phyloP scores from a whole-genome alignment of 2,888 invertebrate genomes.

The Drosophila phalerata region DNA sequence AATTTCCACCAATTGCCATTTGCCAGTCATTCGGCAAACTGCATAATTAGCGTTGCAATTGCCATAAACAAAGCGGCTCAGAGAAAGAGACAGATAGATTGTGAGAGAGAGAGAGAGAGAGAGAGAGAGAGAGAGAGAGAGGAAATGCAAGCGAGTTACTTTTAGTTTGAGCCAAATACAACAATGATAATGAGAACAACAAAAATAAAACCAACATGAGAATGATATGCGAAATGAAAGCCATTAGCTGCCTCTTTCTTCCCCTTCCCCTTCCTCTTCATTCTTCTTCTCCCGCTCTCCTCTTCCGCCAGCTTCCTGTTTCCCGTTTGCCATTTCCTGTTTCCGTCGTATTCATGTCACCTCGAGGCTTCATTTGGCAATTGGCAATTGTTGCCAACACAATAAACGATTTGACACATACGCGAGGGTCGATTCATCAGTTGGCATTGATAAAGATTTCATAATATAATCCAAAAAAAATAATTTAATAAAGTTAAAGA shows the following conservation, averaged over 20 bases:
- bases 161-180: conserved; percentile 20
- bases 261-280: neutral
- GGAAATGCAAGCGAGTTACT: conserved; percentile 46
- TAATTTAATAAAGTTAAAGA: too few relatives aligned
- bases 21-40: conserved; percentile 46
- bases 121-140: neutral
- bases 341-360: conserved; percentile 7
- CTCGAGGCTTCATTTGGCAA: conserved; percentile 43
- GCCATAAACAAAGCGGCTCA: conserved; percentile 56
- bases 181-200: conserved; percentile 7
- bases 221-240: conserved; percentile 43
- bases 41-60: conserved; percentile 70
- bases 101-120: neutral
- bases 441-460: too few relatives aligned
- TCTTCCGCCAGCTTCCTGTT: neutral
- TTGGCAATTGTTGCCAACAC: conserved; percentile 25
- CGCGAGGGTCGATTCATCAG: neutral
- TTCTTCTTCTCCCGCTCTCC: neutral
- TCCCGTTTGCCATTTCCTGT: neutral
- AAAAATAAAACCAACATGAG: neutral
- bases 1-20: conserved; percentile 53
- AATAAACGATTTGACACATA: conserved; percentile 29
- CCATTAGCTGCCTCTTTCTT: conserved; percentile 37
- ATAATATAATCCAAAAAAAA: too few relatives aligned
- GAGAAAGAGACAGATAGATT: neutral